These are phyloP conservation scores for Enchytraeus crypticus DNA, from an alignment of 2,888 invertebrate species.

Conservation along the genomic window DNA sequence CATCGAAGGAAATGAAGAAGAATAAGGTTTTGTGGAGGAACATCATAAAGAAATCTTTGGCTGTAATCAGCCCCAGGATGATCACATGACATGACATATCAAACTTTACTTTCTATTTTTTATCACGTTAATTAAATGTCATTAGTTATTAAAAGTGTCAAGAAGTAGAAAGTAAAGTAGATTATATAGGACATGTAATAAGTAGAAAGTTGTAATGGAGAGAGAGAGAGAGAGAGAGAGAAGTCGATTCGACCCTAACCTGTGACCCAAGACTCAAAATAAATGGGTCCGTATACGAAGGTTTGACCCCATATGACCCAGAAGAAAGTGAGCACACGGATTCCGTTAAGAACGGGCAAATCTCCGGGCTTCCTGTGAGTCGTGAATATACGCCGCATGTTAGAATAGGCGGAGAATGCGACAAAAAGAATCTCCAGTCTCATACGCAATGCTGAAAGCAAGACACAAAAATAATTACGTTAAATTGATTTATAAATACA, in stretches of 20 bases:
- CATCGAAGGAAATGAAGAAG: no score
- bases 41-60: no score
- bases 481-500: no score
- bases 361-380: neutral
- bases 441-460: slow-evolving; percentile 2
- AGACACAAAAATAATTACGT: no score
- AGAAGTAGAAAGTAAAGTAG: neutral
- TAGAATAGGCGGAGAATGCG: slow-evolving; percentile 16
- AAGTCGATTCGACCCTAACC: slow-evolving; percentile 2
- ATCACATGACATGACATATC: no score
- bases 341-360: slow-evolving; percentile 11
- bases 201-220: neutral
- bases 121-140: no score
- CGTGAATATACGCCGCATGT: slow-evolving; percentile 11
- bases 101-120: no score
- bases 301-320: slow-evolving; percentile 17
- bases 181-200: no score
- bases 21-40: no score
- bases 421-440: slow-evolving; percentile 17
- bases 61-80: no score
- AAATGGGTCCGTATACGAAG: slow-evolving; percentile 26
- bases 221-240: neutral
- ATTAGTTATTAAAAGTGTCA: neutral
- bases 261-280: slow-evolving; percentile 17
- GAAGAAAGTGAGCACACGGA: slow-evolving; percentile 13